Evolutionary conservation across 2,797 vertebrate species (phyloP).

Genomic region (Notamacropus eugenii): DNA sequence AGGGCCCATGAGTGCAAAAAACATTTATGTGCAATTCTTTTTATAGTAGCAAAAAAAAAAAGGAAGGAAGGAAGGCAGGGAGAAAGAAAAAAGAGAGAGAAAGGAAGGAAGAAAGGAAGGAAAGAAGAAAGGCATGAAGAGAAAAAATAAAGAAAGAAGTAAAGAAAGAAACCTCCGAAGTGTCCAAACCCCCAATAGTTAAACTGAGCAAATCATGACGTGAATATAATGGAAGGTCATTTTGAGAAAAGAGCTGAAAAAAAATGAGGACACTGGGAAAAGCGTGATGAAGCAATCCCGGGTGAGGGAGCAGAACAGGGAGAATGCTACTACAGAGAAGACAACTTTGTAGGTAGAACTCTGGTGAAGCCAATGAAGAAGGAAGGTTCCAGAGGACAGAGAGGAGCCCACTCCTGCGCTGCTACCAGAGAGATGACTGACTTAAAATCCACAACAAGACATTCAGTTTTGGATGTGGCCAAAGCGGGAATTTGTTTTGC

Average conservation of each 20-base stretch:
- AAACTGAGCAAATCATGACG: neutral
- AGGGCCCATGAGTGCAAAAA: neutral
- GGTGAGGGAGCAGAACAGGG: neutral
- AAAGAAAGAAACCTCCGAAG: neutral
- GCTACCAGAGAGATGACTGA: neutral
- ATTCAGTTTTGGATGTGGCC: neutral
- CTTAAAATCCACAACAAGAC: neutral
- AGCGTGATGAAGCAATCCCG: neutral
- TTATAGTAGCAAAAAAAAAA: neutral
- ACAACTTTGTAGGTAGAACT: neutral
- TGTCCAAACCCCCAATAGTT: neutral
- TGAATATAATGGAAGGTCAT: neutral
- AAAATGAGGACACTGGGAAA: neutral
- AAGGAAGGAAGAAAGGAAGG: rapidly evolving
- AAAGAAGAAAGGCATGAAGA: no score
- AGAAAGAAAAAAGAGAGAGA: no score
- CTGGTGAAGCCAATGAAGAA: neutral
- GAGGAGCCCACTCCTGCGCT: neutral
- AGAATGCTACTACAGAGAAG: neutral
- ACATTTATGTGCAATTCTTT: neutral
- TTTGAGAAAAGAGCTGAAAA: neutral
- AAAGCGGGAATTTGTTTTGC: neutral
- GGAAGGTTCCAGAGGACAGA: neutral
- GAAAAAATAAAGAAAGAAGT: no score
- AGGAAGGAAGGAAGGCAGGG: no score